These are phyloP conservation scores for Cetoscarus ocellatus DNA, from an alignment of 2,797 vertebrate species.

Conservation along the genomic window DNA sequence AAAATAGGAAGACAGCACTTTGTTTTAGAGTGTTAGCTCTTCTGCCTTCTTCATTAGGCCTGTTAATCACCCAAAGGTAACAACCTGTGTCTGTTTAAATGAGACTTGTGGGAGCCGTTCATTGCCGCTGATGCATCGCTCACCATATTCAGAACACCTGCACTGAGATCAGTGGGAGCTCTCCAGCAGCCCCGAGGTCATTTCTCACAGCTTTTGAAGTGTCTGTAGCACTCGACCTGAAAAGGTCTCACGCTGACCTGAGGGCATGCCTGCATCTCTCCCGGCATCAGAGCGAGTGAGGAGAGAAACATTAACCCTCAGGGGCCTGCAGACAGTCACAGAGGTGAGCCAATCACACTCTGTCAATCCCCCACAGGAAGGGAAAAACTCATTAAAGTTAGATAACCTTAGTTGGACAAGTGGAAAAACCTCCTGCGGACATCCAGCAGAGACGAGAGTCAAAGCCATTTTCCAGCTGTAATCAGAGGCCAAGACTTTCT, in stretches of 20 bases:
- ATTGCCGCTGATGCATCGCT: constrained; percentile 33
- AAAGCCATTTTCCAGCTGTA: constrained; percentile 63
- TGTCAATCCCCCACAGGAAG: constrained; percentile 54
- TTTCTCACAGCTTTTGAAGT: constrained; percentile 41
- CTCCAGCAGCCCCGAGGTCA: constrained; percentile 40
- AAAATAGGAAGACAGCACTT: constrained; percentile 21
- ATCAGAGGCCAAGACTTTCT: constrained; percentile 62
- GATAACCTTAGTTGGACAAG: constrained; percentile 70
- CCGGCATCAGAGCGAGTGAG: constrained; percentile 19
- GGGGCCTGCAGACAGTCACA: constrained; percentile 20
- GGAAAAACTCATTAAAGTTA: constrained; percentile 78
- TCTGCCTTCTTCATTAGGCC: constrained; percentile 28
- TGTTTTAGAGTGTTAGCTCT: background rate
- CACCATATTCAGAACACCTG: constrained; percentile 36
- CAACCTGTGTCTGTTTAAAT: constrained; percentile 30
- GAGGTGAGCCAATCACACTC: constrained; percentile 54
- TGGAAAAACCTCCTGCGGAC: constrained; percentile 73
- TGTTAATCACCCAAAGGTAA: constrained; percentile 23
- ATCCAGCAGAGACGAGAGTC: constrained; percentile 57
- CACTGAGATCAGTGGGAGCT: constrained; percentile 22
- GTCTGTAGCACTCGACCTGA: constrained; percentile 27
- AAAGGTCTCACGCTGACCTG: constrained; percentile 45
- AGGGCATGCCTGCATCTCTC: constrained; percentile 28
- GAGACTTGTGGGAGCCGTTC: constrained; percentile 43
- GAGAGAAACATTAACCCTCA: constrained; percentile 49